phyloP scores from a whole-genome alignment of 1,140 invertebrate species.

The Drosophila subobscura region DNA sequence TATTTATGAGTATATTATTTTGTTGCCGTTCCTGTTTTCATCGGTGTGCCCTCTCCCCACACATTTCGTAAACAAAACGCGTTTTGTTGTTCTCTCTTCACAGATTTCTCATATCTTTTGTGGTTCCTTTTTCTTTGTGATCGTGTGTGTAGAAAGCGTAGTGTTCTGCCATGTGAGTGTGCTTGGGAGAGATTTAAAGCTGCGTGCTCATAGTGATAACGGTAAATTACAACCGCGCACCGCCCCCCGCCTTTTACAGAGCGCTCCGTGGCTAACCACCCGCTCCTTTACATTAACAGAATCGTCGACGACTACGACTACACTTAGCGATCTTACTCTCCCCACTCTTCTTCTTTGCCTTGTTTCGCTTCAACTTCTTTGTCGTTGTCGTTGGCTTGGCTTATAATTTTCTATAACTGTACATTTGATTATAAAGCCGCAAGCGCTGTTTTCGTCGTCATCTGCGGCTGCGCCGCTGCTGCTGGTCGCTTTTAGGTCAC shows the following conservation, averaged over 20 bases:
- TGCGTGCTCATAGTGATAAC: conserved; percentile 74
- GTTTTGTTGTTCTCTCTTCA: conserved; percentile 60
- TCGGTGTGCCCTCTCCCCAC: conserved; percentile 49
- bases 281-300: conserved; percentile 21
- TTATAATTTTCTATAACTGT: conserved; percentile 77
- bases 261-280: not conserved
- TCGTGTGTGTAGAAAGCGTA: conserved; percentile 34
- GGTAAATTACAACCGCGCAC: conserved; percentile 53
- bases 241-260: not conserved
- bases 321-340: conserved; percentile 16
- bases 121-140: conserved; percentile 16
- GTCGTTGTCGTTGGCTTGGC: conserved; percentile 43
- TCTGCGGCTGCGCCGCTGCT: conserved; percentile 22
- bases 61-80: conserved; percentile 80
- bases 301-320: not conserved
- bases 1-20: conserved; percentile 51
- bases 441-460: conserved; percentile 30
- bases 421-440: conserved; percentile 56
- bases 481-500: conserved; percentile 52
- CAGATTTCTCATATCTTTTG: conserved; percentile 35
- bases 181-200: conserved; percentile 26
- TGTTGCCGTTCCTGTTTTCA: conserved; percentile 68
- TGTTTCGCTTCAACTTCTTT: conserved; percentile 49
- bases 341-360: not conserved
- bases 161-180: conserved; percentile 14